Conservation (phyloP, 2,113 vertebrate genomes). For the Regulus satrapa region DNA sequence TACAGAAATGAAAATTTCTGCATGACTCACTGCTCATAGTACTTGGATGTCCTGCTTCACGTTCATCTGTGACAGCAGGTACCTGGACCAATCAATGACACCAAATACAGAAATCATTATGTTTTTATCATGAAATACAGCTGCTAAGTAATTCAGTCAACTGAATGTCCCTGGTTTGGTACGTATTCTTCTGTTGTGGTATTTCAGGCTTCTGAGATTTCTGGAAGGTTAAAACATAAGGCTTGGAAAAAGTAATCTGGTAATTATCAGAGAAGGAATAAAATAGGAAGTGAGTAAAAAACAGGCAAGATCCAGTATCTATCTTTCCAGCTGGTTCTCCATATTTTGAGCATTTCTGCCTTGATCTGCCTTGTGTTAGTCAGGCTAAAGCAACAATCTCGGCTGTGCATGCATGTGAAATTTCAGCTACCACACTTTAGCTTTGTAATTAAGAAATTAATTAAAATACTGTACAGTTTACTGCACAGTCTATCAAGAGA, state of each 20-base stretch:
- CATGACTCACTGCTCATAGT: not conserved
- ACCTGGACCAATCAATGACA: not conserved
- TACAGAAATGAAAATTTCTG: not conserved
- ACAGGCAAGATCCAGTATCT: slow-evolving; percentile 7
- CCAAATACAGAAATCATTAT: not conserved
- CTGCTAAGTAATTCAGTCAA: not conserved
- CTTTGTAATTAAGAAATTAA: slow-evolving; percentile 69
- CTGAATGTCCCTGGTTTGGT: not conserved
- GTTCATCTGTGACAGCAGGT: not conserved
- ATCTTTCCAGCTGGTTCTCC: slow-evolving; percentile 32
- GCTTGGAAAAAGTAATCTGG: slow-evolving; percentile 28
- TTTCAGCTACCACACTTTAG: slow-evolving; percentile 48
- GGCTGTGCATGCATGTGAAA: slow-evolving; percentile 36
- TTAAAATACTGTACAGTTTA: slow-evolving; percentile 72
- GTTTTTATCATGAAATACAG: not conserved
- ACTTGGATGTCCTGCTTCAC: not conserved
- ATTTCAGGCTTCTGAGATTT: not conserved
- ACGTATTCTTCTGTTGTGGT: not conserved
- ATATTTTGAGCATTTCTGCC: slow-evolving; percentile 29
- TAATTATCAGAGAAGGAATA: not conserved
- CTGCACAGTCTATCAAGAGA: slow-evolving; percentile 54
- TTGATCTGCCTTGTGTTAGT: not conserved
- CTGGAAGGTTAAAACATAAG: not conserved
- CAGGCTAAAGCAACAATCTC: slow-evolving; percentile 16
- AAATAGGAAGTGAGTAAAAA: slow-evolving; percentile 40